A percentile compares a stretch with the other conserved stretches of the same genome.
Conservation (phyloP, 1,140 invertebrate genomes). For the Caenorhabditis remanei region DNA sequence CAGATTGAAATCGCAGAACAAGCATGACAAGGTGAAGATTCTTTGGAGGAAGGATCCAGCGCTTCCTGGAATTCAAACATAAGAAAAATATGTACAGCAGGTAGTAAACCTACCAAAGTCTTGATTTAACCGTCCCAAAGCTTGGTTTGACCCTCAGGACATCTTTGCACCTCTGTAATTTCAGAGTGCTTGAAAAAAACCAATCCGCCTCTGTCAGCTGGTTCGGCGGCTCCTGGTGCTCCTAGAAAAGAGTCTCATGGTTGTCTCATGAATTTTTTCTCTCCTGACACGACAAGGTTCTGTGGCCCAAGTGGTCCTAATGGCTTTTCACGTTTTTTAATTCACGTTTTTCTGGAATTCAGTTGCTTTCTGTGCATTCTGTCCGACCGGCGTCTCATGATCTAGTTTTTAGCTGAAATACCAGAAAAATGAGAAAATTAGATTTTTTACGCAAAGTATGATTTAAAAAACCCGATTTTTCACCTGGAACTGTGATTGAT, state of each 20-base stretch:
- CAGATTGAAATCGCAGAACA: conserved; percentile 96
- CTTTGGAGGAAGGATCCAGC: conserved; percentile 91
- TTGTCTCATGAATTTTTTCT: conserved; percentile 70
- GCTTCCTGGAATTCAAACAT: conserved; percentile 79
- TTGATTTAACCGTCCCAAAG: conserved; percentile 98
- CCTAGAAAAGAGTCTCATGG: conserved; percentile 78
- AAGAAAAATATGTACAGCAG: not conserved
- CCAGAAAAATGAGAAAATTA: too few species aligned
- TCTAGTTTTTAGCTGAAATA: too few species aligned
- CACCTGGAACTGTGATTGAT: too few species aligned
- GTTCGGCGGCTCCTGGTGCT: conserved; percentile 82
- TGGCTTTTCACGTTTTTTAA: conserved; percentile 81
- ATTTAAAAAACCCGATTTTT: too few species aligned
- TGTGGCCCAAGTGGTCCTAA: conserved; percentile 62
- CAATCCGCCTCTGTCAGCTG: conserved; percentile 89
- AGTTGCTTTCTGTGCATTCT: too few species aligned
- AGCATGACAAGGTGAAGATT: conserved; percentile 97
- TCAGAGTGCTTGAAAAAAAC: conserved; percentile 93
- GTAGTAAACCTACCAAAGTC: conserved; percentile 84
- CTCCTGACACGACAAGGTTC: conserved; percentile 69
- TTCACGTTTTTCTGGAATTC: conserved; percentile 82
- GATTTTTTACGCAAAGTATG: too few species aligned
- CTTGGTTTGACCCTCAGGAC: conserved; percentile 86
- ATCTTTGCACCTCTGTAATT: conserved; percentile 85
- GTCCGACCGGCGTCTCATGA: too few species aligned